Conservation (phyloP, 2,797 vertebrate genomes). For the Vireo griseus region DNA sequence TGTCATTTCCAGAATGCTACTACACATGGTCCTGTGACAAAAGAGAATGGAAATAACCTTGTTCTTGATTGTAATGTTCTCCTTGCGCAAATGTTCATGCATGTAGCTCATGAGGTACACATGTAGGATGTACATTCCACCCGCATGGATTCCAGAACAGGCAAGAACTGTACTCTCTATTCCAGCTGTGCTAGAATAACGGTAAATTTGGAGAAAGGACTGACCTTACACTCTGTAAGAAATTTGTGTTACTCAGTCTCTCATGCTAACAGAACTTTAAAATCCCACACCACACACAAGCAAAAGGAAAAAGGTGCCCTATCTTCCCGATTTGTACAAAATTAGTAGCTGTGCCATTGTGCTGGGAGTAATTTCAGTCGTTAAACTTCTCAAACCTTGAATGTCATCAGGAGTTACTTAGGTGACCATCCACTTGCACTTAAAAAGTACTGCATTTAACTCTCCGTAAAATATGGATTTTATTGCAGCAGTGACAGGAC, state of each 20-base stretch:
- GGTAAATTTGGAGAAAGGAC: not conserved
- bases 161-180: not conserved
- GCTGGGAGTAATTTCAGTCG: conserved; percentile 22
- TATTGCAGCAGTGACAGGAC: conserved; percentile 71
- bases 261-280: not conserved
- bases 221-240: not conserved
- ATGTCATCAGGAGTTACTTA: conserved; percentile 57
- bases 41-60: not conserved
- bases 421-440: conserved; percentile 35
- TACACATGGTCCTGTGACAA: not conserved
- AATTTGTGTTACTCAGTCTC: not conserved
- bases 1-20: not conserved
- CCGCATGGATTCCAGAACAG: not conserved
- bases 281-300: not conserved
- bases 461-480: conserved; percentile 79
- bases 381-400: conserved; percentile 70
- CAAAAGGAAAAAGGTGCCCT: not conserved
- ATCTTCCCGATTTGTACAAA: not conserved
- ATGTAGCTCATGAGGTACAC: not conserved
- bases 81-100: not conserved
- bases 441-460: conserved; percentile 62
- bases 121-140: not conserved
- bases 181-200: not conserved
- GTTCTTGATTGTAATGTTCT: not conserved
- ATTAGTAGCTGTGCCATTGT: not conserved